Evolutionary conservation across 1,140 invertebrate genomes (phyloP).

Genomic region (Dryas iulia): DNA sequence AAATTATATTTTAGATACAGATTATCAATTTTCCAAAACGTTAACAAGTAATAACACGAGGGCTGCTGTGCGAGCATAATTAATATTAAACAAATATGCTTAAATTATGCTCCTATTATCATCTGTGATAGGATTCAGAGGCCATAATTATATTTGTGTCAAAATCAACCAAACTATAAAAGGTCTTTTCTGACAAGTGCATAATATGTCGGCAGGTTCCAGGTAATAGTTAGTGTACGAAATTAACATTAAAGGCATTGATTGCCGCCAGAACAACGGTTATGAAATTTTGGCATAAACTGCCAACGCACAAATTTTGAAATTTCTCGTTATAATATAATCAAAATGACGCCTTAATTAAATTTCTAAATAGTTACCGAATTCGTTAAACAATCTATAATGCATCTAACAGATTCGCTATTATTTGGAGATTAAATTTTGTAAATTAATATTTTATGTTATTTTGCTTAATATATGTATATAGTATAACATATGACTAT

Average conservation of each 20-base stretch:
- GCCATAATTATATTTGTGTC: neutral
- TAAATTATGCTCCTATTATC: neutral
- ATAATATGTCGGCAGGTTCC: neutral
- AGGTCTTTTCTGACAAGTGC: neutral
- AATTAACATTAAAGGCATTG: neutral
- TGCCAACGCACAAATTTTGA: neutral
- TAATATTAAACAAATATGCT: neutral
- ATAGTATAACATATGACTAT: neutral
- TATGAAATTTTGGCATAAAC: neutral
- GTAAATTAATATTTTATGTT: neutral
- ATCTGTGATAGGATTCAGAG: neutral
- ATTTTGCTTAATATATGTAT: neutral
- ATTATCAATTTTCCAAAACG: too few relatives aligned
- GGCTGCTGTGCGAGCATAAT: neutral
- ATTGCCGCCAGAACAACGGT: neutral
- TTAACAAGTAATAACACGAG: neutral
- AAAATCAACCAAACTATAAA: neutral
- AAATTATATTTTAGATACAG: too few relatives aligned
- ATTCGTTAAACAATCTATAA: neutral
- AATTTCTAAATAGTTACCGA: neutral
- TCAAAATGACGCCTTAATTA: neutral
- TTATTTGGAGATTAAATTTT: neutral
- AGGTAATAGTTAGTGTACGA: neutral
- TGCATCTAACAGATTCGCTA: neutral
- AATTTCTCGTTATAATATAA: neutral